A percentile compares a stretch with the other conserved stretches of the same genome.
Evolutionary conservation across 2,797 vertebrate genomes (phyloP).

Genomic region (Tapirus indicus): DNA sequence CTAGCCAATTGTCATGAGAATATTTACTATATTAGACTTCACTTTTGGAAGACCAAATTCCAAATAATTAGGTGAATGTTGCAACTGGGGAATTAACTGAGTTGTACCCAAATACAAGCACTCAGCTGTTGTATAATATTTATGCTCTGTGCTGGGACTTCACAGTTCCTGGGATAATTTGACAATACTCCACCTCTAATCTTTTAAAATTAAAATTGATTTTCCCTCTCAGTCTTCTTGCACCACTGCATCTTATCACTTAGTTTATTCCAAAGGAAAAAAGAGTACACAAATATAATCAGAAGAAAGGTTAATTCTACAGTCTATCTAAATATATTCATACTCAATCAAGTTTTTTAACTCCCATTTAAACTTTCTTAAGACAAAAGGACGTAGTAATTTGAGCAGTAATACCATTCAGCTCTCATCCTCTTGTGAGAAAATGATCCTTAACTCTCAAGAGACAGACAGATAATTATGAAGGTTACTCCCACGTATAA

Average conservation of each 20-base stretch:
- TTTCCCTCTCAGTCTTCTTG: background rate
- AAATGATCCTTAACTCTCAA: constrained; percentile 62
- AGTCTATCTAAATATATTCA: background rate
- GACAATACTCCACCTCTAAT: background rate
- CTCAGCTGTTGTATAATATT: background rate
- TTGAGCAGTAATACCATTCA: background rate
- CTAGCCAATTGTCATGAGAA: background rate
- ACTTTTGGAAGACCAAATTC: background rate
- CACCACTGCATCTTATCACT: background rate
- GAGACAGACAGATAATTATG: constrained; percentile 49
- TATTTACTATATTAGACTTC: background rate
- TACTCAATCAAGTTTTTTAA: background rate
- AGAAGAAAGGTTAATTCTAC: background rate
- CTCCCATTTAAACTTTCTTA: background rate
- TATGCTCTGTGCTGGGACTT: background rate
- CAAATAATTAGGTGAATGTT: background rate
- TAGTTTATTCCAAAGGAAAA: background rate
- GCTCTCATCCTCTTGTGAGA: background rate
- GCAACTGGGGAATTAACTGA: background rate
- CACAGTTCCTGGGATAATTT: background rate
- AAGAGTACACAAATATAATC: background rate
- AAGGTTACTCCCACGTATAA: constrained; percentile 31
- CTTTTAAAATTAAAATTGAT: constrained; percentile 61
- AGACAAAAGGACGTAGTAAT: constrained; percentile 33
- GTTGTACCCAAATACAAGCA: background rate